These are phyloP conservation scores for Sepioteuthis lessoniana DNA, from an alignment of 2,888 invertebrate genomes.

Conservation along the genomic window DNA sequence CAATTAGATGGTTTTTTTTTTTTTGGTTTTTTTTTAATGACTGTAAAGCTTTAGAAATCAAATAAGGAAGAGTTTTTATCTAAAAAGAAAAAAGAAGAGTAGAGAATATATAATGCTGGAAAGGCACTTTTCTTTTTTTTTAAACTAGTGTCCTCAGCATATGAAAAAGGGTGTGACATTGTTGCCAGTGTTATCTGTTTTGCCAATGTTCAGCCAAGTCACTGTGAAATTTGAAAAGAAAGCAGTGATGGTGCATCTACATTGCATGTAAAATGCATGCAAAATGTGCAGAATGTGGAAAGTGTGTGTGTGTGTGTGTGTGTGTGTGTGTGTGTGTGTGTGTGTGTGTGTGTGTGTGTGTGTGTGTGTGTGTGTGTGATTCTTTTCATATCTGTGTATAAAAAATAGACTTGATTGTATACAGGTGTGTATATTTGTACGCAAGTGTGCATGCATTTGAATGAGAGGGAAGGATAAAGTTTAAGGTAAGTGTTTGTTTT, in stretches of 20 bases:
- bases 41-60: background rate
- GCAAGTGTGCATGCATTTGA: background rate
- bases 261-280: background rate
- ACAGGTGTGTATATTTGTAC: too few species aligned
- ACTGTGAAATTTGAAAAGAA: background rate
- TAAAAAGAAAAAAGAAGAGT: background rate
- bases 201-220: background rate
- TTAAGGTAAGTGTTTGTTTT: too few species aligned
- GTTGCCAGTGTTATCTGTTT: constrained; percentile 14
- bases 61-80: background rate
- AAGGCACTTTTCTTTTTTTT: background rate
- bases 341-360: background rate
- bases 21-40: background rate
- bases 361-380: background rate
- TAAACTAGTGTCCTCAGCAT: background rate
- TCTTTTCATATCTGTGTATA: background rate
- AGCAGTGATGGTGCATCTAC: background rate
- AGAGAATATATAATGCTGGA: background rate
- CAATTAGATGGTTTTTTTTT: too few species aligned
- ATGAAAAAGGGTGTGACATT: background rate
- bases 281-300: background rate
- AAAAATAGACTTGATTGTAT: background rate
- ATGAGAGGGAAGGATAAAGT: too few species aligned
- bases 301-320: background rate
- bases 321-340: background rate